Percentiles rank a stretch among this genome's conserved stretches.
Evolutionary conservation across 1,140 invertebrate genomes (phyloP).

Genomic region (Drosophila nannoptera): DNA sequence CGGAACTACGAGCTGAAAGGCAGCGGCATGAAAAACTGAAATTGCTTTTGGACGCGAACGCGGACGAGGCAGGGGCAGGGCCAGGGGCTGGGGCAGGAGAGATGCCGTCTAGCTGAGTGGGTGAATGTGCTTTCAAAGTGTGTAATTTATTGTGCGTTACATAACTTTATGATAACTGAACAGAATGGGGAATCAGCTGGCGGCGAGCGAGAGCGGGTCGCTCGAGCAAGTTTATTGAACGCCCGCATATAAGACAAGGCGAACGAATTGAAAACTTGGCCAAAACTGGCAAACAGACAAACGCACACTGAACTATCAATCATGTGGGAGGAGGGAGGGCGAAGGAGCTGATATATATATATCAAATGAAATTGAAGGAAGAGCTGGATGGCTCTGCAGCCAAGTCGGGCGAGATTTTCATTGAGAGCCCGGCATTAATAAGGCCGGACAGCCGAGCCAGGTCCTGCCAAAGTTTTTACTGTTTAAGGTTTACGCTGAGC

Average conservation of each 20-base stretch:
- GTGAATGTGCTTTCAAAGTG: conserved; percentile 64
- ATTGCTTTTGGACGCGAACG: conserved; percentile 55
- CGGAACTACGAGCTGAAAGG: neutral
- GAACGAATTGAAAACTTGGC: conserved; percentile 21
- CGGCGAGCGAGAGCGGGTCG: conserved; percentile 22
- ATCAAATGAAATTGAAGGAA: neutral
- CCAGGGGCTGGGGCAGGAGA: neutral
- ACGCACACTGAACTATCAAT: conserved; percentile 9
- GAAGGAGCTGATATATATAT: neutral
- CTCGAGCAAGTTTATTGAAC: conserved; percentile 50
- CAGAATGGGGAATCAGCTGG: neutral
- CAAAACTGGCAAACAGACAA: neutral
- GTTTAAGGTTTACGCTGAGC: no score
- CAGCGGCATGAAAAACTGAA: conserved; percentile 70
- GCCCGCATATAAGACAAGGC: conserved; percentile 8
- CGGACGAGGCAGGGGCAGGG: neutral
- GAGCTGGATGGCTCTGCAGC: no score
- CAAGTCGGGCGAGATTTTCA: no score
- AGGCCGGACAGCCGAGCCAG: no score
- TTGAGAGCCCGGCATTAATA: no score
- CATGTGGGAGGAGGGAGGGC: neutral
- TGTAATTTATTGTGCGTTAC: conserved; percentile 76
- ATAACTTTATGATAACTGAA: conserved; percentile 68
- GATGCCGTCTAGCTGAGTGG: conserved; percentile 41
- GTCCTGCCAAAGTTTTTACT: no score